A percentile compares a stretch with the other conserved stretches of the same genome.
Conservation (phyloP, 2,113 vertebrate genomes). For the Lophotis ruficrista region DNA sequence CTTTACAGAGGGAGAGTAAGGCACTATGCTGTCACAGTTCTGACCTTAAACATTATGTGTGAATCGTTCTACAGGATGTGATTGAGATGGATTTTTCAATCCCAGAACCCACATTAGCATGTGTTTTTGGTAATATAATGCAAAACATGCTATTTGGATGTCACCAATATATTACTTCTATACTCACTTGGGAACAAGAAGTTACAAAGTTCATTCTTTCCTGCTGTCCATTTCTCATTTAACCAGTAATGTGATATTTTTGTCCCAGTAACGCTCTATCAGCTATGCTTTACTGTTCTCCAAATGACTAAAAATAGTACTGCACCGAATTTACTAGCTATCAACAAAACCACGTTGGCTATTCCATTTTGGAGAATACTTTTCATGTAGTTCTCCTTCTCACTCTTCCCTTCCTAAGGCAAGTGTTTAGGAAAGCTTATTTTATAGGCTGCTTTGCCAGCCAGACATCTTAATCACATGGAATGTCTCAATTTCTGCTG, state of each 20-base stretch:
- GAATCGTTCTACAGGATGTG: neutral
- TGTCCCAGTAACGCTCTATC: rapidly evolving
- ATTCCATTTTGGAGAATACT: neutral
- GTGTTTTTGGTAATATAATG: neutral
- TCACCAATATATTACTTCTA: neutral
- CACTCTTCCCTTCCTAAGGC: neutral
- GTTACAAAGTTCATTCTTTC: neutral
- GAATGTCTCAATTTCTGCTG: neutral
- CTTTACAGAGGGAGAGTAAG: neutral
- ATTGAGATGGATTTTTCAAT: neutral
- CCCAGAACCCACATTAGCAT: neutral
- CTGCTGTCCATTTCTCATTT: neutral
- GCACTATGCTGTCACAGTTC: neutral
- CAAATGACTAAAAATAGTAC: neutral
- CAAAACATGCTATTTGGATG: neutral
- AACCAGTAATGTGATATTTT: too few relatives aligned
- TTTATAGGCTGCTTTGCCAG: neutral
- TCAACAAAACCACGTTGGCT: neutral
- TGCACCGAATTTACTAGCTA: neutral
- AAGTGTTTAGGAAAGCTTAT: neutral
- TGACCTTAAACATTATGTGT: neutral
- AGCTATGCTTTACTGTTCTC: neutral
- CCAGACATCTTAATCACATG: neutral
- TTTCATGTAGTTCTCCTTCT: neutral
- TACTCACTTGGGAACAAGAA: neutral